Conservation (phyloP, 2,888 invertebrate genomes). For the Diogma glabrata region DNA sequence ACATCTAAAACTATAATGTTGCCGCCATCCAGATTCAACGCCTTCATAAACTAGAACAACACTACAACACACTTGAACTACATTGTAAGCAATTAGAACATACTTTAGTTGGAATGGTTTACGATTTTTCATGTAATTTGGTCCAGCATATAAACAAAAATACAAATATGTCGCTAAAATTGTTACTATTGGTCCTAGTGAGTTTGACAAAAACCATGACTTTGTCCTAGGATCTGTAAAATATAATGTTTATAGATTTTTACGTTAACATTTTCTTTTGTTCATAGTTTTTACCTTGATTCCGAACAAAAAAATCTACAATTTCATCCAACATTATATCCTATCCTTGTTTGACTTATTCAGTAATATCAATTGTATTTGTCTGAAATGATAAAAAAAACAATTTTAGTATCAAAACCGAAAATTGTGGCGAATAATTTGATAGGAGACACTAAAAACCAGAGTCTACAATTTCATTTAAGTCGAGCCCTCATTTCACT, state of each 20-base stretch:
- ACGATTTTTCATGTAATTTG: constrained; percentile 75
- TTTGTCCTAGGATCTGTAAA: constrained; percentile 53
- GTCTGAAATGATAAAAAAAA: too few relatives aligned
- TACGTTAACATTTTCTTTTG: too few relatives aligned
- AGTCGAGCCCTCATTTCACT: too few relatives aligned
- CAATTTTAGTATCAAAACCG: too few relatives aligned
- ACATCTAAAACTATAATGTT: constrained; percentile 54
- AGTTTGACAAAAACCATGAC: constrained; percentile 62
- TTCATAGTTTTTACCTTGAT: too few relatives aligned
- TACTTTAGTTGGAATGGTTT: constrained; percentile 73
- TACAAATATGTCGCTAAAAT: constrained; percentile 59
- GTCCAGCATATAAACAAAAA: constrained; percentile 69
- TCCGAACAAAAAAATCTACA: too few relatives aligned
- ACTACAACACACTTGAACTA: constrained; percentile 75
- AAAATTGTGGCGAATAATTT: too few relatives aligned
- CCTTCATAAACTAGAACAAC: constrained; percentile 64
- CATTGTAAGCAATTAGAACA: constrained; percentile 73
- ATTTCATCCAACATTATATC: too few relatives aligned
- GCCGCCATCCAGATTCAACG: constrained; percentile 44
- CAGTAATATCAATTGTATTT: too few relatives aligned
- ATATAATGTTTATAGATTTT: constrained; percentile 16
- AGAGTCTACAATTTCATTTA: too few relatives aligned
- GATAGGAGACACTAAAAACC: too few relatives aligned
- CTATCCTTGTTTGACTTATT: too few relatives aligned
- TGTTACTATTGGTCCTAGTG: constrained; percentile 55